Evolutionary conservation across 1,140 invertebrate genomes (phyloP).

Genomic region (Drosophila bifasciata): DNA sequence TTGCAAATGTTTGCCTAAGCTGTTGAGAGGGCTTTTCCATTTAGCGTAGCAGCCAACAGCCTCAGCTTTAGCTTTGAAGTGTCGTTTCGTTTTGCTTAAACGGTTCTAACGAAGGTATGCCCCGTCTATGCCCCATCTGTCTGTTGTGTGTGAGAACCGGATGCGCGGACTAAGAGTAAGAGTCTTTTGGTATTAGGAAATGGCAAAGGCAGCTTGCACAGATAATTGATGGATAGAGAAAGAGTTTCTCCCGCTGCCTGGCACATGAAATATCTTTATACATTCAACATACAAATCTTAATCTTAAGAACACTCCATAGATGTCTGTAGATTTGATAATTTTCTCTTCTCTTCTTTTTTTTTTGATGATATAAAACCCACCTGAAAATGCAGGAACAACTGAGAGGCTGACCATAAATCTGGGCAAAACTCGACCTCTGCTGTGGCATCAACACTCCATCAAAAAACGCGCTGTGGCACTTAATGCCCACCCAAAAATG

Average conservation of each 20-base stretch:
- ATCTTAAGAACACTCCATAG: slow-evolving; percentile 26
- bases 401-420: slow-evolving; percentile 55
- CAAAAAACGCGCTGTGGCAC: slow-evolving; percentile 64
- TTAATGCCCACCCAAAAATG: slow-evolving; percentile 79
- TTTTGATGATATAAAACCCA: slow-evolving; percentile 28
- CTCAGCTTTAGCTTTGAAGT: slow-evolving; percentile 71
- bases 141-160: slow-evolving; percentile 64
- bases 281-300: slow-evolving; percentile 12
- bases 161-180: slow-evolving; percentile 52
- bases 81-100: slow-evolving; percentile 81
- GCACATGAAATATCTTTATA: too few relatives aligned
- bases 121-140: slow-evolving; percentile 23
- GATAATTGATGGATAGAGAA: slow-evolving; percentile 32
- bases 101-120: slow-evolving; percentile 76
- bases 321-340: slow-evolving; percentile 27
- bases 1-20: slow-evolving; percentile 81
- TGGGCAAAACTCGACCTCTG: slow-evolving; percentile 59
- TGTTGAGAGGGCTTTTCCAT: slow-evolving; percentile 70
- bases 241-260: not conserved
- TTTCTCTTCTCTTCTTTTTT: slow-evolving; percentile 46
- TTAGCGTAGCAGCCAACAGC: slow-evolving; percentile 49
- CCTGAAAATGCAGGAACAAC: slow-evolving; percentile 54
- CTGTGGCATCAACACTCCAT: slow-evolving; percentile 72
- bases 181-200: slow-evolving; percentile 14
- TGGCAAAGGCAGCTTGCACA: not conserved